Evolutionary conservation across 2,888 invertebrate species (phyloP), one percentile per base, ranked within the genome.

Genomic region (Didymodactylos carnosus): DNA sequence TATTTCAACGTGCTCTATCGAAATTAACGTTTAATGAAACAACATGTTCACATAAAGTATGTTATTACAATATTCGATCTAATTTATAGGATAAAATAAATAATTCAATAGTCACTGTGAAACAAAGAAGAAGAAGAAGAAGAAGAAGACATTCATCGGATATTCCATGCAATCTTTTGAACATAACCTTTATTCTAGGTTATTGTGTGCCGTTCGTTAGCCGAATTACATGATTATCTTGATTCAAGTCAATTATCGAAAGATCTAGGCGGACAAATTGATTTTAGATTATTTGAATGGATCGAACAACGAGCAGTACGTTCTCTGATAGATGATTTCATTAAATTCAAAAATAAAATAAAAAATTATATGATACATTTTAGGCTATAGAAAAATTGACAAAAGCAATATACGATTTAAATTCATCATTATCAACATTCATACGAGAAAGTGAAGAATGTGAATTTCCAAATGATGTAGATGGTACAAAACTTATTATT

Each of bases 271-370:
- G 95, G 95, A 2, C 87, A 88, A 76, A 85, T 95, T 77, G 88
- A 89, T 76, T 95, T 94, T 85, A 91, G 91, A 79, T 92, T 95
- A 83, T 88, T 91, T 75, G 92, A 93, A 81, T 97, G 95, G 95
- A 93, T 95, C 81, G 91, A 94, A 80, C 93, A 95, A 83, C 87
- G 95, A 86, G 90, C 92, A 84, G 94, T 95, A 84, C 87, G 89
- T 85, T 29, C 8, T 19, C 19, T 53, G 40, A 70, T 1, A 16
- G 14, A 19, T 69, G 14, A 51, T 53, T n/a, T 27, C 11, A 35
- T 7, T 4, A 62, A 19, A 62, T 62, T 35, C 19, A 25, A 8
- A 35, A n/a, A n/a, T 35, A 10, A 27, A 13, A 51, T n/a, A n/a
- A n/a, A n/a, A n/a, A n/a, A n/a, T n/a, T n/a, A 0, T 13, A 4